Conservation (phyloP, 1,140 invertebrate species). For the Micrasema longulum region DNA sequence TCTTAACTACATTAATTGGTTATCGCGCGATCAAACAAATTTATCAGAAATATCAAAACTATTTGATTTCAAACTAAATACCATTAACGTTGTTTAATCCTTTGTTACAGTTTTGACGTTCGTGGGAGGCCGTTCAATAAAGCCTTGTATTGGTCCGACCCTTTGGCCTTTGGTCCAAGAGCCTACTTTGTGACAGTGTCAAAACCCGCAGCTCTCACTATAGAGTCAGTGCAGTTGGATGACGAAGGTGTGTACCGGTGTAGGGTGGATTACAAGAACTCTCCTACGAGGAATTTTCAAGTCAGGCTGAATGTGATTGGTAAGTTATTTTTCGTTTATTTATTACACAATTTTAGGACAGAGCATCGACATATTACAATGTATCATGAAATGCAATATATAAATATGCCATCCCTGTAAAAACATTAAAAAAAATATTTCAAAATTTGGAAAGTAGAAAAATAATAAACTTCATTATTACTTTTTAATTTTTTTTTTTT, state of each 20-base stretch:
- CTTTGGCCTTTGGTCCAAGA: constrained; percentile 79
- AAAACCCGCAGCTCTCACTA: constrained; percentile 81
- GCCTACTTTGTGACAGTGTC: constrained; percentile 82
- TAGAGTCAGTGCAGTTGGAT: constrained; percentile 83
- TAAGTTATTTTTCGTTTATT: too few relatives aligned
- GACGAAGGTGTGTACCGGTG: constrained; percentile 90
- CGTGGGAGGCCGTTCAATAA: constrained; percentile 81
- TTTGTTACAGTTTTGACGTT: constrained; percentile 81
- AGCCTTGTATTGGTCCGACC: constrained; percentile 83
- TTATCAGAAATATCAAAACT: too few relatives aligned
- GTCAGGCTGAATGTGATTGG: constrained; percentile 92
- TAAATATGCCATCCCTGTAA: too few relatives aligned
- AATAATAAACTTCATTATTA: too few relatives aligned
- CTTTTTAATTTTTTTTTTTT: too few relatives aligned
- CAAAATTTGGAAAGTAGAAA: too few relatives aligned
- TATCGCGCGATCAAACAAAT: too few relatives aligned
- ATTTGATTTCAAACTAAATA: neutral
- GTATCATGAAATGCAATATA: too few relatives aligned
- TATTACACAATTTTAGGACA: too few relatives aligned
- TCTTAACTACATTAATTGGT: too few relatives aligned
- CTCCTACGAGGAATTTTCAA: constrained; percentile 89
- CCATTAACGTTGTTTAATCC: constrained; percentile 26
- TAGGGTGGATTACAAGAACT: constrained; percentile 90
- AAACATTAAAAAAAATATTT: too few relatives aligned
- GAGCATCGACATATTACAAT: too few relatives aligned